Evolutionary conservation across 2,113 vertebrate genomes (phyloP).

Genomic region (Chitala chitala): DNA sequence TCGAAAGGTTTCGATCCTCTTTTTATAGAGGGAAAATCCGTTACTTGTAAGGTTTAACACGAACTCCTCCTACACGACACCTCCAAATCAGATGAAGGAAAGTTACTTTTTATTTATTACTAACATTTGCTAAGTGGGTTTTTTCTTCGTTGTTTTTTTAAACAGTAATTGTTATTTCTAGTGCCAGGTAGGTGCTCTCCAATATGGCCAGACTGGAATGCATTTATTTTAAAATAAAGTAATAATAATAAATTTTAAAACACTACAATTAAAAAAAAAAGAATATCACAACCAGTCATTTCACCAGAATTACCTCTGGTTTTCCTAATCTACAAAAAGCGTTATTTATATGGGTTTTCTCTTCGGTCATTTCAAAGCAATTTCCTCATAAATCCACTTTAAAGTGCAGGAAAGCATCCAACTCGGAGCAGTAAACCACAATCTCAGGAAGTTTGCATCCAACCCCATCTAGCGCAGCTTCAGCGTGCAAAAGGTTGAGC

Average conservation of each 20-base stretch:
- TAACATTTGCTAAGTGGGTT: constrained; percentile 38
- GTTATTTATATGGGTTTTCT: constrained; percentile 36
- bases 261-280: constrained; percentile 17
- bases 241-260: constrained; percentile 8
- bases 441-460: constrained; percentile 56
- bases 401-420: constrained; percentile 55
- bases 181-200: neutral
- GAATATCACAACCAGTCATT: constrained; percentile 15
- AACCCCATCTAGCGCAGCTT: constrained; percentile 45
- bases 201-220: constrained; percentile 1
- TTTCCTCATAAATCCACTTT: constrained; percentile 55
- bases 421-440: constrained; percentile 41
- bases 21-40: constrained; percentile 56
- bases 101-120: constrained; percentile 37
- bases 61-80: constrained; percentile 52
- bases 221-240: constrained; percentile 15
- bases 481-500: constrained; percentile 40
- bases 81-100: constrained; percentile 35
- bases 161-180: neutral
- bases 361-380: constrained; percentile 39
- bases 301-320: constrained; percentile 20
- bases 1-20: constrained; percentile 43
- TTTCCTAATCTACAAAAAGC: constrained; percentile 18
- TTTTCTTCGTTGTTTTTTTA: constrained; percentile 30
- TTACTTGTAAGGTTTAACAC: constrained; percentile 49